Evolutionary conservation across 2,888 invertebrate genomes (phyloP), one percentile per base, ranked within the genome.

Genomic region (Trichopria drosophilae): DNA sequence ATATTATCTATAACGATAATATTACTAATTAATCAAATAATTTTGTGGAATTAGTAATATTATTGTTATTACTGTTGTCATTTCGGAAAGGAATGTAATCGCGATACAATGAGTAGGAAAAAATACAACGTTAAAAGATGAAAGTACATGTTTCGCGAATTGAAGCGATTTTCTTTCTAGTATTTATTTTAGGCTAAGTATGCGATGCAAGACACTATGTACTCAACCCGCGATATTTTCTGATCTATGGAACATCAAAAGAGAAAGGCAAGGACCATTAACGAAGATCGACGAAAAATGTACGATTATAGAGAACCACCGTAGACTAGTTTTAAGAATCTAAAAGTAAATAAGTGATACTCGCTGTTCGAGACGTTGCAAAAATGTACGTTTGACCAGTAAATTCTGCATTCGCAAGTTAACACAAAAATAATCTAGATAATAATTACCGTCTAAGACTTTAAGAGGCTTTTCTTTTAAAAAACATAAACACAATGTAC

Each of bases 211-310:
- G 46, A 53, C 53, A 57, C 52, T 60, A 31, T 57, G 58, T 53
- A 62, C 54, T 52, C 54, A 57, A 37, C 34, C 53, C 50, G 52
- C 52, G 52, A 55, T 54, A 58, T 59, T 55, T 58, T 55, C n/a
- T n/a, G n/a, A n/a, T n/a, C n/a, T n/a, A n/a, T n/a, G n/a, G 44
- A 46, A 22, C 12, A 42, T 9, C 24, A 26, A 49, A 29, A 41
- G 28, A 53, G 34, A 56, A 28, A 45, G 42, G 28, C 45, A 43
- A 50, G 23, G 43, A 37, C 35, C 22, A 45, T 32, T 43, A n/a
- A 18, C 29, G 34, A 28, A 36, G 32, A 26, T 10, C 31, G 12
- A 51, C 24, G 28, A 39, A 9, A 32, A 44, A 35, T 51, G 20
- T 35, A 49, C 36, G 32, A 48, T 43, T 22, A 43, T 24, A 44